Evolutionary conservation across 2,888 invertebrate genomes (phyloP).

Genomic region (Apamea epomidion): DNA sequence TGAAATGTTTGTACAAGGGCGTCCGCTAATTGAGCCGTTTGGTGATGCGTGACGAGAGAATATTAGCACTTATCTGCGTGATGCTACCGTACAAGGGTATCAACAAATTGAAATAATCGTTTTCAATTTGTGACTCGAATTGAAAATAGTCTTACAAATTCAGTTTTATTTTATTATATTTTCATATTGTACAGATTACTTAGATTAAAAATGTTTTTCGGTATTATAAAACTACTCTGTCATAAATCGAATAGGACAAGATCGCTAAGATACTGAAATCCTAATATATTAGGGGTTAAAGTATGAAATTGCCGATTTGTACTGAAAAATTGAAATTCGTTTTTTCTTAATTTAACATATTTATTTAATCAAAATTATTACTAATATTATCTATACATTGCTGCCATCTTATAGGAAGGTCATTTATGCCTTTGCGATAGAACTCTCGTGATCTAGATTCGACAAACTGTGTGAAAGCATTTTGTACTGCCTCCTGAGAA

Average conservation of each 20-base stretch:
- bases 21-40: slow-evolving; percentile 79
- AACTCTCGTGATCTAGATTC: too few species aligned
- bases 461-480: too few species aligned
- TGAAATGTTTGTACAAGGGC: slow-evolving; percentile 74
- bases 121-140: slow-evolving; percentile 8
- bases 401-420: too few species aligned
- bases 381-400: too few species aligned
- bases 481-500: too few species aligned
- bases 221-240: not conserved
- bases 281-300: not conserved
- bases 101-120: slow-evolving; percentile 35
- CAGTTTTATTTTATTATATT: not conserved
- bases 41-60: slow-evolving; percentile 78
- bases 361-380: too few species aligned
- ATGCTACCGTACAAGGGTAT: slow-evolving; percentile 21
- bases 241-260: not conserved
- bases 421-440: too few species aligned
- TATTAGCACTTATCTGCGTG: slow-evolving; percentile 70
- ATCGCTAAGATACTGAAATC: not conserved
- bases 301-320: too few species aligned
- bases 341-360: too few species aligned
- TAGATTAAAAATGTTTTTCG: not conserved
- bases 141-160: slow-evolving; percentile 1
- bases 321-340: too few species aligned
- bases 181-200: not conserved